These are phyloP conservation scores for Ormyrus nitidulus DNA, from an alignment of 2,888 invertebrate species.

Conservation along the genomic window DNA sequence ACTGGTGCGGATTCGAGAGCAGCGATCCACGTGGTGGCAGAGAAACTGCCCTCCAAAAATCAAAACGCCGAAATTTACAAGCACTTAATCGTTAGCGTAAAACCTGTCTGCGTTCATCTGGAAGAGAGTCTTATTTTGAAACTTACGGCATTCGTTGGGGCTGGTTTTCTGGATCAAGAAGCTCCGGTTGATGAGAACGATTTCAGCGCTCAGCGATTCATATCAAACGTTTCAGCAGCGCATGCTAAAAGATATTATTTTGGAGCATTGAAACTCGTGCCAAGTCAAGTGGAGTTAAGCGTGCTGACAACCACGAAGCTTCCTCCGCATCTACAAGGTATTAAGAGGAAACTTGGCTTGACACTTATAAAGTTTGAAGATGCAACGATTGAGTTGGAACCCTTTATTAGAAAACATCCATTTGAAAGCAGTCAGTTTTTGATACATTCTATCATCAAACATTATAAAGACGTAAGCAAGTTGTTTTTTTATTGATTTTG, in stretches of 20 bases:
- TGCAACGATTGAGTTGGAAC: conserved; percentile 93
- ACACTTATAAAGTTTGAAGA: conserved; percentile 97
- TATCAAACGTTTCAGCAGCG: conserved; percentile 87
- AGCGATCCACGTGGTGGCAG: conserved; percentile 87
- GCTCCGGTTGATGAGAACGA: conserved; percentile 84
- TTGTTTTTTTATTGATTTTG: neutral
- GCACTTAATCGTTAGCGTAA: conserved; percentile 87
- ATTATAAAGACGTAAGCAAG: conserved; percentile 85
- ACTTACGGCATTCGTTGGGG: conserved; percentile 80
- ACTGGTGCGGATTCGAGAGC: conserved; percentile 79
- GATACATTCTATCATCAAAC: conserved; percentile 86
- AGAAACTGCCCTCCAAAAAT: conserved; percentile 81
- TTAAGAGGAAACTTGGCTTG: conserved; percentile 91
- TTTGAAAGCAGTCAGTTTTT: conserved; percentile 94
- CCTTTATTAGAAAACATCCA: conserved; percentile 90
- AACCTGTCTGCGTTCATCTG: conserved; percentile 89
- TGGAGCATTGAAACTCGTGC: conserved; percentile 86
- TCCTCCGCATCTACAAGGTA: conserved; percentile 83
- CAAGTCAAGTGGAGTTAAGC: conserved; percentile 89
- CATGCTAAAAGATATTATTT: conserved; percentile 92
- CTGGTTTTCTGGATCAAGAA: conserved; percentile 78
- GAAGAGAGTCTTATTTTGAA: conserved; percentile 91
- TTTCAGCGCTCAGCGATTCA: conserved; percentile 86
- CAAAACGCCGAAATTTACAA: conserved; percentile 92
- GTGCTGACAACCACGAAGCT: conserved; percentile 93